phyloP scores from a whole-genome alignment of 2,113 vertebrate species.

The Ovibos moschatus region DNA sequence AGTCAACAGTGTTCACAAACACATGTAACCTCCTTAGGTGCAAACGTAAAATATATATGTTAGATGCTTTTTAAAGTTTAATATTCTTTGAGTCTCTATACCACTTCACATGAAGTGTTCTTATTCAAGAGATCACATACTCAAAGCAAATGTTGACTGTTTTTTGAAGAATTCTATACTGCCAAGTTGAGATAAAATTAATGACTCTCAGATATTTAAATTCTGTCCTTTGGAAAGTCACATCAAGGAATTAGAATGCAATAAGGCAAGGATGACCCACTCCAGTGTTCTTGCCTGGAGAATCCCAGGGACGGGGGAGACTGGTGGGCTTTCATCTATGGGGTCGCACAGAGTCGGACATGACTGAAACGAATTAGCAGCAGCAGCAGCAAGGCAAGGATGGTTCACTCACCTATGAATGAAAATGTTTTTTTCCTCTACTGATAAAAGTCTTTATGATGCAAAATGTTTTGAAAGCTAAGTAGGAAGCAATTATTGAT shows the following conservation, averaged over 20 bases:
- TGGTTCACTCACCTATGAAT: slow-evolving; percentile 27
- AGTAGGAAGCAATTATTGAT: slow-evolving; percentile 24
- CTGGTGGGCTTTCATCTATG: too few species aligned
- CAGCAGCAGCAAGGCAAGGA: slow-evolving; percentile 59
- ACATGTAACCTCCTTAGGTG: background rate
- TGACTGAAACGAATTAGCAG: too few species aligned
- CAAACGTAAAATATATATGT: background rate
- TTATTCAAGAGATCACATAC: slow-evolving; percentile 46
- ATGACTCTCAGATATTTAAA: slow-evolving; percentile 72
- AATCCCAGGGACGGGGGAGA: too few species aligned
- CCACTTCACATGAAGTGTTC: slow-evolving; percentile 2
- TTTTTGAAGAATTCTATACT: slow-evolving; percentile 63
- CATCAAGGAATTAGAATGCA: slow-evolving; percentile 67
- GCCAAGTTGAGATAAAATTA: slow-evolving; percentile 55
- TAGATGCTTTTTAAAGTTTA: background rate
- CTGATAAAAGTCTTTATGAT: slow-evolving; percentile 8
- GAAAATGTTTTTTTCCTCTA: slow-evolving; percentile 43
- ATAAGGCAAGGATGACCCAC: slow-evolving; percentile 65
- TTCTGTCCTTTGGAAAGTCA: slow-evolving; percentile 68
- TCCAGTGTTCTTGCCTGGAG: too few species aligned
- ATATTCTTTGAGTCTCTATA: background rate
- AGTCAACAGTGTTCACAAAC: slow-evolving; percentile 11
- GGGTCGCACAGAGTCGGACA: too few species aligned
- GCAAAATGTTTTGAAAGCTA: slow-evolving; percentile 37
- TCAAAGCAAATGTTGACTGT: slow-evolving; percentile 41